Conservation (phyloP, 2,888 invertebrate genomes). For the Hirudinaria manillensis region DNA sequence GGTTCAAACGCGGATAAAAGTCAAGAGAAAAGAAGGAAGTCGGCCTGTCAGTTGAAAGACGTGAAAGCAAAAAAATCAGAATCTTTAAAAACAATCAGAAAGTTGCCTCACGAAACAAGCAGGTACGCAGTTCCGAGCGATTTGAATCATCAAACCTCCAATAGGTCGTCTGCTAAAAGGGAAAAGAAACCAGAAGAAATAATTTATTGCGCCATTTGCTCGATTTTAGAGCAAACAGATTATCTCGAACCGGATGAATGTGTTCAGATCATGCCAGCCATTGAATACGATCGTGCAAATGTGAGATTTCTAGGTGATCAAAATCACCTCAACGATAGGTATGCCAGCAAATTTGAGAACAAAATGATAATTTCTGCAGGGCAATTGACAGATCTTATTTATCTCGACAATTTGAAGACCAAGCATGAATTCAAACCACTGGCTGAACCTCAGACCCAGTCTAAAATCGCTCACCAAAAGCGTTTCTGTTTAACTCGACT, state of each 20-base stretch:
- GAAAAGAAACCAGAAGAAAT: not conserved
- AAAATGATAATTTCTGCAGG: not conserved
- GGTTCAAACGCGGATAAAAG: no score
- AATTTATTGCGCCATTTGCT: not conserved
- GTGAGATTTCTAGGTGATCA: not conserved
- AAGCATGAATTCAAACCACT: not conserved
- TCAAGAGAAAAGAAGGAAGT: slow-evolving; percentile 1
- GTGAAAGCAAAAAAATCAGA: slow-evolving; percentile 5
- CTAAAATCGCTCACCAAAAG: not conserved
- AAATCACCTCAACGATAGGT: not conserved
- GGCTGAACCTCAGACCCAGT: not conserved
- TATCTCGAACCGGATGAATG: not conserved
- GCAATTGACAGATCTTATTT: not conserved
- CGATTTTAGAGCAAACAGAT: not conserved
- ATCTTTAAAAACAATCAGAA: no score
- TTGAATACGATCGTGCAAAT: not conserved
- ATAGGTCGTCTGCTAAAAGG: not conserved
- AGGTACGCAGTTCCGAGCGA: not conserved
- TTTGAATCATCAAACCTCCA: not conserved
- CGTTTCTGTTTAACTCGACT: not conserved
- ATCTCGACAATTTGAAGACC: not conserved
- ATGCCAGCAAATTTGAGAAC: not conserved
- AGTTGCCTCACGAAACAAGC: not conserved
- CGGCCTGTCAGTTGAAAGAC: not conserved
- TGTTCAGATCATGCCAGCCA: not conserved